Evolutionary conservation across 1,140 invertebrate species (phyloP), one percentile per base, ranked within the genome.

Genomic region (Sarcophaga bullata): DNA sequence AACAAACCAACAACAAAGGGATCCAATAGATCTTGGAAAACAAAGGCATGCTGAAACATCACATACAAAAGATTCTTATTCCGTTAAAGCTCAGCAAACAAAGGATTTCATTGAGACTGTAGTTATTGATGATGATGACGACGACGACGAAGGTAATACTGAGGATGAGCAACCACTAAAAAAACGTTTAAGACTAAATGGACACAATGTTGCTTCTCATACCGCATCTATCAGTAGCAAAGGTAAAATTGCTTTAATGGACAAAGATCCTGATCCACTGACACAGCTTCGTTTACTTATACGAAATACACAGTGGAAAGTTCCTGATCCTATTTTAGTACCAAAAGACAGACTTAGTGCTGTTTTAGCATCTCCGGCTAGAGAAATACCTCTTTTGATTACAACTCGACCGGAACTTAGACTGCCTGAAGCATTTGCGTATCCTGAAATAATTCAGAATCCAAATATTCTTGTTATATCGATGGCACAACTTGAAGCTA

Each of bases 381-480:
- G 91, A 62, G 95, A 96, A 91, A 96, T 96, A 81, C 95, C 95
- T 0, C 92, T 93, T 81, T 90, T 96, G 52, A 86, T 96, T 8
- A 91, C 93, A 73, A 92, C 93, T 52, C 90, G 94, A 73, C 95
- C 94, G 0, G 94, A 95, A 90, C 88, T 95, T 25, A 91, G 94
- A 82, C 86, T 95, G 81, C 94, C 95, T 0, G 93, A 95, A 87
- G 94, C 93, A 0, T 92, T 95, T 68, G 93, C 93, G 17, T 95
- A 92, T 85, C 94, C 95, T 0, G 93, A 94, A 84, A 90, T 95
- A 2, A 88, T 95, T 37, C 92, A 94, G 85, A 95, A 96, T 90
- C 95, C 95, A 7, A 95, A 96, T 87, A 93, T 96, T 81, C 87
- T 96, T 8, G 95, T 96, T 1, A 94, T 96, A 84, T 95, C 94